phyloP scores from a whole-genome alignment of 2,888 invertebrate genomes.

The Bellardia bayeri region DNA sequence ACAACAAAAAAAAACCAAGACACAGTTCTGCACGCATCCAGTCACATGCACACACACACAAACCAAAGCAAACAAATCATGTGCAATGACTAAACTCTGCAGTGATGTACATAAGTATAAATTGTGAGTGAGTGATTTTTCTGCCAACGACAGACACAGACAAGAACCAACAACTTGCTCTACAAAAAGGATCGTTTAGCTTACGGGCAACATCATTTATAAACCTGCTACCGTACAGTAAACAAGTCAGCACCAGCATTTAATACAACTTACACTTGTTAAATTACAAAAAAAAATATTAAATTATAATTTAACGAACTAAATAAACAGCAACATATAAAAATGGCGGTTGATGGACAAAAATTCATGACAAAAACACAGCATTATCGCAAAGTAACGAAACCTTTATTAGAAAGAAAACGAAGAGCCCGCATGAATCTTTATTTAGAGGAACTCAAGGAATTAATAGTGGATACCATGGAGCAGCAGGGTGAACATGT shows the following conservation, averaged over 20 bases:
- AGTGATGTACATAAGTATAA: slow-evolving; percentile 39
- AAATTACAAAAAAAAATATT: slow-evolving; percentile 13
- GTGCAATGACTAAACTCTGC: slow-evolving; percentile 42
- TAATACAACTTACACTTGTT: slow-evolving; percentile 1
- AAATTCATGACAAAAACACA: slow-evolving; percentile 92
- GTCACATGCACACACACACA: not conserved
- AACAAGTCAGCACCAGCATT: slow-evolving; percentile 64
- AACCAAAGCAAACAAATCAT: slow-evolving; percentile 44
- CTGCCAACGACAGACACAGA: slow-evolving; percentile 38
- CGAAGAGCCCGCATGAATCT: slow-evolving; percentile 95
- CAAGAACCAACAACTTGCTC: slow-evolving; percentile 64
- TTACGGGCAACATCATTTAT: slow-evolving; percentile 82
- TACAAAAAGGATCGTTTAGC: slow-evolving; percentile 83
- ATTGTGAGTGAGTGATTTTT: slow-evolving; percentile 55
- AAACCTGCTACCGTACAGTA: slow-evolving; percentile 82
- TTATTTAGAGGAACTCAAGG: slow-evolving; percentile 95
- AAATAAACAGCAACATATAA: not conserved
- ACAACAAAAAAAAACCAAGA: not conserved
- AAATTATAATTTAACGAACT: slow-evolving; percentile 21
- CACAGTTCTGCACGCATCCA: slow-evolving; percentile 28
- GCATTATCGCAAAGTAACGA: slow-evolving; percentile 97
- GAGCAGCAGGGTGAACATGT: slow-evolving; percentile 95
- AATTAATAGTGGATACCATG: slow-evolving; percentile 91
- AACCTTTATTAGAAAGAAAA: slow-evolving; percentile 95
- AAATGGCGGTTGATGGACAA: slow-evolving; percentile 83